Evolutionary conservation across 2,113 vertebrate genomes (phyloP).

Genomic region (Grallaria varia): DNA sequence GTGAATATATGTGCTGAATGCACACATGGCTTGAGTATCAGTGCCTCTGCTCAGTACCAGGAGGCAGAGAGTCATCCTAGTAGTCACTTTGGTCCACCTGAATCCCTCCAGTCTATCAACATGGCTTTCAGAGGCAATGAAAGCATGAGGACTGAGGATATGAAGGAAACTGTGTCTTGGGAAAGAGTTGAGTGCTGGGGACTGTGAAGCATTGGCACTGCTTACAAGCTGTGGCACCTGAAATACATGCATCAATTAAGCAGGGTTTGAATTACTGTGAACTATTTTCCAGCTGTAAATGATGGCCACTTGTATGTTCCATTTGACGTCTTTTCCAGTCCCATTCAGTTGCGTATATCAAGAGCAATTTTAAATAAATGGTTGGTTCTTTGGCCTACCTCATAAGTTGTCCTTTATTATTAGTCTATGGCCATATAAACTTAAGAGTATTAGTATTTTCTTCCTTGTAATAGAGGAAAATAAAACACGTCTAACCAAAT

Average conservation of each 20-base stretch:
- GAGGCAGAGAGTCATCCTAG: neutral
- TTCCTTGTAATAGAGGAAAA: neutral
- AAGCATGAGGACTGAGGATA: rapidly evolving
- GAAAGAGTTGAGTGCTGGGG: neutral
- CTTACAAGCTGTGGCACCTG: neutral
- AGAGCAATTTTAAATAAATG: neutral
- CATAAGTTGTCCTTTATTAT: neutral
- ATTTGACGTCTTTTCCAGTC: neutral
- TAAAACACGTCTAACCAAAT: neutral
- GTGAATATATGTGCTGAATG: neutral
- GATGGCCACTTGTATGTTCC: neutral
- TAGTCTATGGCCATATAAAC: neutral
- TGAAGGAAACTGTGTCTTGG: neutral
- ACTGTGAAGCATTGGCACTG: neutral
- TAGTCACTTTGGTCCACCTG: neutral
- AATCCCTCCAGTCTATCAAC: neutral
- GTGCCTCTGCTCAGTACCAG: neutral
- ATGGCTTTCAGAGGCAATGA: neutral
- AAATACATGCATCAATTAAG: neutral
- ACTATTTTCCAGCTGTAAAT: neutral
- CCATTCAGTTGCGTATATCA: rapidly evolving
- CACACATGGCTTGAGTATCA: neutral
- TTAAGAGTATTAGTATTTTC: neutral
- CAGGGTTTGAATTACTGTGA: neutral
- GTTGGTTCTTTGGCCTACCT: neutral